Percentiles rank a stretch among this genome's conserved stretches.
These are phyloP conservation scores for Centrocercus urophasianus DNA, from an alignment of 2,113 vertebrate genomes.

Conservation along the genomic window DNA sequence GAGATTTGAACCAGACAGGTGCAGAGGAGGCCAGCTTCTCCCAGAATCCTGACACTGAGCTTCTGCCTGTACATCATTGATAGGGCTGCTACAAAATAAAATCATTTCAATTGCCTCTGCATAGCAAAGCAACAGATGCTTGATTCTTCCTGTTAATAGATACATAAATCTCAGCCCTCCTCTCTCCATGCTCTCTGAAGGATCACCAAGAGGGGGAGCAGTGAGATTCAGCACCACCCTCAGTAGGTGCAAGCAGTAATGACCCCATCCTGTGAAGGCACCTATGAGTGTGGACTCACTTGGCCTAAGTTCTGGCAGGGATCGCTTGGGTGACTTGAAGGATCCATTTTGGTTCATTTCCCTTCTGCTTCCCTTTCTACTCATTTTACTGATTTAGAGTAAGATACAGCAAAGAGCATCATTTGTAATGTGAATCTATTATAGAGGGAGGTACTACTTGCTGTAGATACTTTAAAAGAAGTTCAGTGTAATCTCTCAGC, in stretches of 20 bases:
- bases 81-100: neutral
- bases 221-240: neutral
- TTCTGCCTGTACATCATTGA: neutral
- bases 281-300: neutral
- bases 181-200: neutral
- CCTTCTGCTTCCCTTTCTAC: neutral
- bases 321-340: neutral
- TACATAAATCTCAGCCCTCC: neutral
- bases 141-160: neutral
- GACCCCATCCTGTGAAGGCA: neutral
- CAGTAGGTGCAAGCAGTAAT: neutral
- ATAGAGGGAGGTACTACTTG: neutral
- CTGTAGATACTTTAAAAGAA: neutral
- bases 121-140: neutral
- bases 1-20: neutral
- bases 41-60: neutral
- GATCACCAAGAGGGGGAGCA: neutral
- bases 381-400: neutral
- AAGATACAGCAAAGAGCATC: neutral
- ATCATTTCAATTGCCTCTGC: neutral
- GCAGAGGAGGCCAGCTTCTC: neutral
- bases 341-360: fast-evolving
- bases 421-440: neutral
- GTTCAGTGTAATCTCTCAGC: neutral
- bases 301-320: neutral